Percentiles rank a stretch among this genome's conserved stretches.
Conservation (phyloP, 2,888 invertebrate genomes). For the Biston betularia region DNA sequence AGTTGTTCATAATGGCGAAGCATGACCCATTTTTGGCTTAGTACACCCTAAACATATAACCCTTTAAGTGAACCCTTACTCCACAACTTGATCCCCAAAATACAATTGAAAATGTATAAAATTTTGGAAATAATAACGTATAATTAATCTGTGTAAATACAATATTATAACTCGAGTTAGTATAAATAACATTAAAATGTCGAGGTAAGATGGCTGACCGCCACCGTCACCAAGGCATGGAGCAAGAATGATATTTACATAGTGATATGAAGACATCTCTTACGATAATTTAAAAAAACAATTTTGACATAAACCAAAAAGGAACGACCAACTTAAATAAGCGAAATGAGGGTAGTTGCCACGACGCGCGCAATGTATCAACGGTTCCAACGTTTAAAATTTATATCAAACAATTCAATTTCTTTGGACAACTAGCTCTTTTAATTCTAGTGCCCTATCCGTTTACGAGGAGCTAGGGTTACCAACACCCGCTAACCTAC, state of each 20-base stretch:
- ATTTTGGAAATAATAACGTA: slow-evolving; percentile 50
- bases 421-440: slow-evolving; percentile 42
- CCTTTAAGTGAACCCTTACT: slow-evolving; percentile 53
- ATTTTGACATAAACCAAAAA: slow-evolving; percentile 46
- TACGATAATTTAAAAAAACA: slow-evolving; percentile 49
- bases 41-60: no score
- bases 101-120: slow-evolving; percentile 43
- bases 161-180: slow-evolving; percentile 58
- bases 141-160: slow-evolving; percentile 61
- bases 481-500: slow-evolving; percentile 39
- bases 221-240: slow-evolving; percentile 59
- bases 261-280: slow-evolving; percentile 57
- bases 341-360: slow-evolving; percentile 1
- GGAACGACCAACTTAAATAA: slow-evolving; percentile 26
- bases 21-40: no score
- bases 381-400: slow-evolving; percentile 39
- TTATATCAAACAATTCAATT: slow-evolving; percentile 33
- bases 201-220: slow-evolving; percentile 53
- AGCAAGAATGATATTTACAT: slow-evolving; percentile 61
- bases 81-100: slow-evolving; percentile 61
- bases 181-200: slow-evolving; percentile 58
- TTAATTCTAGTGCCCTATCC: slow-evolving; percentile 22
- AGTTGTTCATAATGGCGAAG: no score
- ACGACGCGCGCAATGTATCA: neutral
- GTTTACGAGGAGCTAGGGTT: slow-evolving; percentile 28